phyloP scores from a whole-genome alignment of 2,797 vertebrate species.

The Australoheros facetus region DNA sequence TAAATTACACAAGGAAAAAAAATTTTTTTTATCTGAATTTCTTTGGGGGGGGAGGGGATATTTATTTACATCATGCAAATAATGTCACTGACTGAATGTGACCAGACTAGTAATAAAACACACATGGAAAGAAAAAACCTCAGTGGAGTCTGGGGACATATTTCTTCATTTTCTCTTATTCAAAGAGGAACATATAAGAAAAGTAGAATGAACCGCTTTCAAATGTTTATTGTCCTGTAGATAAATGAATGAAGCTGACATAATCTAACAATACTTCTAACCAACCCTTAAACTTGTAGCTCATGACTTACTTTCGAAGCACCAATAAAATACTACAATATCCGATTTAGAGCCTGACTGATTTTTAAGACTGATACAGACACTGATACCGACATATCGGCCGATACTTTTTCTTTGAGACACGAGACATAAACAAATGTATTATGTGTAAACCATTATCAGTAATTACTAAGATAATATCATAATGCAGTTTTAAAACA shows the following conservation, averaged over 20 bases:
- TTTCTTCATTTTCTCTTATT: neutral
- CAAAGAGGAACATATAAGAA: neutral
- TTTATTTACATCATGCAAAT: neutral
- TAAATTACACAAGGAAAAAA: neutral
- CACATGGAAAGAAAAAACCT: neutral
- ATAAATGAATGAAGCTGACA: neutral
- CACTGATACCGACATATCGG: neutral
- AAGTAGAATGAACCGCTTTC: neutral
- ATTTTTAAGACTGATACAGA: neutral
- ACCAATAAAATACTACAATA: neutral
- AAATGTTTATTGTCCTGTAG: neutral
- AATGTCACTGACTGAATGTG: neutral
- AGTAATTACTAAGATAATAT: neutral
- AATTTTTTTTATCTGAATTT: neutral
- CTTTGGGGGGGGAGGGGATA: neutral
- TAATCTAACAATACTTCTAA: neutral
- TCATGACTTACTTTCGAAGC: neutral
- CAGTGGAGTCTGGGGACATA: neutral
- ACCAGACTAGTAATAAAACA: neutral
- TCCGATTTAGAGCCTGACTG: fast-evolving
- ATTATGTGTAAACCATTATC: neutral
- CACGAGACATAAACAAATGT: neutral
- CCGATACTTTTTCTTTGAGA: neutral
- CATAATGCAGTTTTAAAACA: too few relatives aligned
- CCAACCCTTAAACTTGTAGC: neutral